Evolutionary conservation across 2,113 vertebrate genomes (phyloP).

Genomic region (Hystrix cristata): DNA sequence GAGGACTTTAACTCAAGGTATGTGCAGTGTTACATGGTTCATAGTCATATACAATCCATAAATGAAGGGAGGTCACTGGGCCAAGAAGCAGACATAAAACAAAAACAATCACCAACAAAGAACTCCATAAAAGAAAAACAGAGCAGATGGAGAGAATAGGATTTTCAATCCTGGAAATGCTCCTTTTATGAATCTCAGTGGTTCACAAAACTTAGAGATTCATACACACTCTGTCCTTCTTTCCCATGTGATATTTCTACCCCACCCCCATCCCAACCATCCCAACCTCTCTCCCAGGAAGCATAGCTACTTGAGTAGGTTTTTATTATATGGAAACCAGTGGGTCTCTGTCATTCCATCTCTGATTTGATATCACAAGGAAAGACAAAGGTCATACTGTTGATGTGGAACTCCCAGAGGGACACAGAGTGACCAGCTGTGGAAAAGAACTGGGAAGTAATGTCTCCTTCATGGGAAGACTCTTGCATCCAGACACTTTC

Average conservation of each 20-base stretch:
- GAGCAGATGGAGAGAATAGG: neutral
- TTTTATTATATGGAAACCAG: neutral
- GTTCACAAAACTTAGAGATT: neutral
- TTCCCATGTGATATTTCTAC: neutral
- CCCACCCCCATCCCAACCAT: neutral
- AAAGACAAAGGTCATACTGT: neutral
- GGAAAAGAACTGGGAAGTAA: neutral
- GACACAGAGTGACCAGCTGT: neutral
- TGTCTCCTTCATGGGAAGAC: neutral
- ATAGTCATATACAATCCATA: neutral
- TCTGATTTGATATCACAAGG: neutral
- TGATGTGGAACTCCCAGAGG: neutral
- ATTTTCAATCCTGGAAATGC: neutral
- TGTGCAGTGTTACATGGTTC: neutral
- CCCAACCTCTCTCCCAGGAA: neutral
- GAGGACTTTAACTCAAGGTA: neutral
- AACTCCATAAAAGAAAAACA: neutral
- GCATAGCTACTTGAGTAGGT: neutral
- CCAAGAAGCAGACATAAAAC: neutral
- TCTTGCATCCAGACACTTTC: neutral
- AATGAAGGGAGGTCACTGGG: neutral
- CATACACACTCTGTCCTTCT: neutral
- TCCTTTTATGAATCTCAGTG: neutral
- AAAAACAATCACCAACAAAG: neutral
- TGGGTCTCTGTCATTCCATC: neutral